Evolutionary conservation across 2,797 vertebrate species (phyloP).

Genomic region (Rousettus madagascariensis): DNA sequence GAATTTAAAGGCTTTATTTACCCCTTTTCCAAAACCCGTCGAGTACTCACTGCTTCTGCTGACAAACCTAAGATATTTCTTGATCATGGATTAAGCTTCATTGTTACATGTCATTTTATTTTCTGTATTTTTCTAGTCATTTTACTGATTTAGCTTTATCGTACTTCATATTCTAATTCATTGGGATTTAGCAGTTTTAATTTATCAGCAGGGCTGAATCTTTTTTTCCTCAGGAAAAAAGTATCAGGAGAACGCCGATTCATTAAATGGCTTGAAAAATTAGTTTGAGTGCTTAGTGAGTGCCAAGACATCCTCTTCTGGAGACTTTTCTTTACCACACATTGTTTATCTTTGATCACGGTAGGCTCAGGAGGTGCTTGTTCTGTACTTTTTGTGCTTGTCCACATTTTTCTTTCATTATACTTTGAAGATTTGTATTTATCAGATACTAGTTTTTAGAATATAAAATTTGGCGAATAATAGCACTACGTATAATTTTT

Average conservation of each 20-base stretch:
- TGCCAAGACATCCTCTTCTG: neutral
- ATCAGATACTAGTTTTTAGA: neutral
- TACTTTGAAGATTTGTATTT: neutral
- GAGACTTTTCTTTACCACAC: neutral
- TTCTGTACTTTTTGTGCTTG: neutral
- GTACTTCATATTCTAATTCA: neutral
- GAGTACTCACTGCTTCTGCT: neutral
- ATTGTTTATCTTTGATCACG: neutral
- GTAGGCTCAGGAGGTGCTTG: neutral
- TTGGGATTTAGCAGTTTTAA: neutral
- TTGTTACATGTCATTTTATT: neutral
- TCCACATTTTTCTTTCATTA: constrained; percentile 2
- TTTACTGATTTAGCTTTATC: neutral
- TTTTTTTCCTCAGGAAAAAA: neutral
- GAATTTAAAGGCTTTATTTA: neutral
- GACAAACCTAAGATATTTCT: neutral
- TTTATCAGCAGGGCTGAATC: neutral
- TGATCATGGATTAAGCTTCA: neutral
- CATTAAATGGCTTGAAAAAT: neutral
- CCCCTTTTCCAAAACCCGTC: neutral
- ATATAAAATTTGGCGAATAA: neutral
- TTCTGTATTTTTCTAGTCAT: neutral
- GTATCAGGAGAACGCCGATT: neutral
- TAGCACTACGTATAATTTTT: neutral
- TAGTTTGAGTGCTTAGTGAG: neutral